phyloP scores from a whole-genome alignment of 2,797 vertebrate species.

The Cyprinodon diabolis region DNA sequence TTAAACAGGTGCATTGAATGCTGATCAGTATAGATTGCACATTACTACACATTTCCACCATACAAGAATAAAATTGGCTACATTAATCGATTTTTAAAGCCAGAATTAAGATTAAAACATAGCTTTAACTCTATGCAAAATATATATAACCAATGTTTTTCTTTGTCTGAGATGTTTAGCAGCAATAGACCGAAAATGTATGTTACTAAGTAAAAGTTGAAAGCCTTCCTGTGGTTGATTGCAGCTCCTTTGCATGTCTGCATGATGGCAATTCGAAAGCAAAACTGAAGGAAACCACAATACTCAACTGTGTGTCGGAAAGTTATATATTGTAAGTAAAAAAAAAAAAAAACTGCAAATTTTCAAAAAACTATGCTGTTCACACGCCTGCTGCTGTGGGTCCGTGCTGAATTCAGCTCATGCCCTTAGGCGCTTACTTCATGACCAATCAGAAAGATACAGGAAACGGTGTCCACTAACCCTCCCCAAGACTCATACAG shows the following conservation, averaged over 20 bases:
- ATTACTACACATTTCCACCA: neutral
- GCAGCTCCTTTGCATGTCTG: neutral
- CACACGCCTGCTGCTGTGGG: conserved; percentile 10
- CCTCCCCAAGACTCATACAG: conserved; percentile 47
- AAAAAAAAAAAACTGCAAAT: neutral
- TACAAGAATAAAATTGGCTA: neutral
- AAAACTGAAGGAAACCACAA: conserved; percentile 34
- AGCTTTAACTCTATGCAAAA: neutral
- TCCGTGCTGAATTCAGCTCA: conserved; percentile 23
- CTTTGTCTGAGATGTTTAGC: neutral
- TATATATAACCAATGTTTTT: neutral
- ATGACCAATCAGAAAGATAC: conserved; percentile 73
- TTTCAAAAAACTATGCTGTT: neutral
- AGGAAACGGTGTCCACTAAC: conserved; percentile 68
- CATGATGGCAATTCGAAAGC: neutral
- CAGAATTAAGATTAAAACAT: conserved; percentile 1
- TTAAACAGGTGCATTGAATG: neutral
- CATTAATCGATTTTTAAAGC: neutral
- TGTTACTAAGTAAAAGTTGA: neutral
- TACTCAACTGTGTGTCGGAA: neutral
- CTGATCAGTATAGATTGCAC: neutral
- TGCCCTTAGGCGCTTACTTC: conserved; percentile 39
- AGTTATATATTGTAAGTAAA: neutral
- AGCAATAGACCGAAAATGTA: neutral
- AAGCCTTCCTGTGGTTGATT: conserved; percentile 27